Percentiles rank a stretch among this genome's conserved stretches.
Evolutionary conservation across 2,113 vertebrate genomes (phyloP).

Genomic region (Hiodon tergisus): DNA sequence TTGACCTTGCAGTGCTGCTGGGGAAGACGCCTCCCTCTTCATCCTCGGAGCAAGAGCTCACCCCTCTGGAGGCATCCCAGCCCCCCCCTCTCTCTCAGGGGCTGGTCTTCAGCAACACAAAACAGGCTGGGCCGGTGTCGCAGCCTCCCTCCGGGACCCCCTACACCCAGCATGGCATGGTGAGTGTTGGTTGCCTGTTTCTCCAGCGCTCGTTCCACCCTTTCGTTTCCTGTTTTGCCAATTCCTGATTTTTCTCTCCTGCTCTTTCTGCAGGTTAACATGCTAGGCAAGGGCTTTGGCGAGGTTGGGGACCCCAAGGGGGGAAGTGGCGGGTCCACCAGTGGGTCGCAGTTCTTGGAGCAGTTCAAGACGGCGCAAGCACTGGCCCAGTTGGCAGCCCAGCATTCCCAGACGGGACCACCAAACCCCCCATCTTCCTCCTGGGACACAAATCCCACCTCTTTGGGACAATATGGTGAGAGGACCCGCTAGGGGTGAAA

Average conservation of each 20-base stretch:
- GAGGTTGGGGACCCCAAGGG: constrained; percentile 85
- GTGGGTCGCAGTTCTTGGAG: constrained; percentile 93
- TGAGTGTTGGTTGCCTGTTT: constrained; percentile 46
- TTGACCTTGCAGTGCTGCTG: constrained; percentile 89
- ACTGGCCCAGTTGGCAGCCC: constrained; percentile 88
- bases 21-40: constrained; percentile 90
- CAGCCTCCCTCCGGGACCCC: constrained; percentile 70
- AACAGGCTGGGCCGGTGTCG: constrained; percentile 74
- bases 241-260: neutral
- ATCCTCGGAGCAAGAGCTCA: constrained; percentile 80
- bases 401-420: constrained; percentile 74
- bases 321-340: constrained; percentile 69
- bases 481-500: neutral
- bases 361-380: constrained; percentile 97
- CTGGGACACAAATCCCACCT: constrained; percentile 78
- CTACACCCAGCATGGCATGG: constrained; percentile 91
- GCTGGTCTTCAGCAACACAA: constrained; percentile 95
- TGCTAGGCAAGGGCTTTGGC: constrained; percentile 88
- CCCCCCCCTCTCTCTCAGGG: constrained; percentile 82
- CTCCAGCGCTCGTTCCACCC: neutral
- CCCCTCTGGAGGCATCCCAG: constrained; percentile 74
- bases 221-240: neutral
- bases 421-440: constrained; percentile 73
- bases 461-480: constrained; percentile 90
- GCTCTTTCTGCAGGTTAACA: constrained; percentile 73